A percentile compares a stretch with the other conserved stretches of the same genome.
Evolutionary conservation across 2,888 invertebrate genomes (phyloP).

Genomic region (Hyposoter dolosus): DNA sequence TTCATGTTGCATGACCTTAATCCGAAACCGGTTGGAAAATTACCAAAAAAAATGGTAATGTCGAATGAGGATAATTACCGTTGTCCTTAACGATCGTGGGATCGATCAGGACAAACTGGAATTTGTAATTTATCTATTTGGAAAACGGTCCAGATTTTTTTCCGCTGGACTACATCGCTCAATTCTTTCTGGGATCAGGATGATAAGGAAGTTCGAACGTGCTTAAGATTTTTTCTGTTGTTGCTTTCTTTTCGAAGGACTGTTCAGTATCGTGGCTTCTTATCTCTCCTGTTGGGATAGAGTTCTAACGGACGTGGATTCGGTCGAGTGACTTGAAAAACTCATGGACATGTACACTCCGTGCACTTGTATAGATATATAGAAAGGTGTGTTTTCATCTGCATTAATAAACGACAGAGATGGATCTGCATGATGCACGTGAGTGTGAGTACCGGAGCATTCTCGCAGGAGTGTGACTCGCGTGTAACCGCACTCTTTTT

Average conservation of each 20-base stretch:
- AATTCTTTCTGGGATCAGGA: not conserved
- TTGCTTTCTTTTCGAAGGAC: not conserved
- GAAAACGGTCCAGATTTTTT: constrained; percentile 13
- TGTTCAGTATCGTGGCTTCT: constrained; percentile 37
- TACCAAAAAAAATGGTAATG: not conserved
- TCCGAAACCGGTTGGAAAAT: not conserved
- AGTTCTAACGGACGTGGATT: constrained; percentile 70
- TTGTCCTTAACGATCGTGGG: constrained; percentile 35
- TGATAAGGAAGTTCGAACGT: constrained; percentile 42
- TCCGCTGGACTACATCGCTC: constrained; percentile 22
- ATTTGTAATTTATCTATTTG: constrained; percentile 36
- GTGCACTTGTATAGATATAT: constrained; percentile 2
- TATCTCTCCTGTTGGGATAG: constrained; percentile 59
- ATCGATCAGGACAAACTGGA: constrained; percentile 41
- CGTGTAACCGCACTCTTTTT: constrained; percentile 25
- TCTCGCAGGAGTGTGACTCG: constrained; percentile 27
- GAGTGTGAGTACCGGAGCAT: constrained; percentile 7
- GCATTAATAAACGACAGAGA: constrained; percentile 41
- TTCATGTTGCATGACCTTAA: constrained; percentile 15
- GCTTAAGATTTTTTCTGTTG: not conserved
- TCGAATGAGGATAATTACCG: constrained; percentile 33
- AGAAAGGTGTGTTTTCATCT: constrained; percentile 3
- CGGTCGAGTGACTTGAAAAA: constrained; percentile 70
- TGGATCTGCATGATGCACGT: constrained; percentile 10
- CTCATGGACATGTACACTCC: constrained; percentile 37